phyloP scores from a whole-genome alignment of 1,140 invertebrate genomes.

The Diorhabda carinulata region DNA sequence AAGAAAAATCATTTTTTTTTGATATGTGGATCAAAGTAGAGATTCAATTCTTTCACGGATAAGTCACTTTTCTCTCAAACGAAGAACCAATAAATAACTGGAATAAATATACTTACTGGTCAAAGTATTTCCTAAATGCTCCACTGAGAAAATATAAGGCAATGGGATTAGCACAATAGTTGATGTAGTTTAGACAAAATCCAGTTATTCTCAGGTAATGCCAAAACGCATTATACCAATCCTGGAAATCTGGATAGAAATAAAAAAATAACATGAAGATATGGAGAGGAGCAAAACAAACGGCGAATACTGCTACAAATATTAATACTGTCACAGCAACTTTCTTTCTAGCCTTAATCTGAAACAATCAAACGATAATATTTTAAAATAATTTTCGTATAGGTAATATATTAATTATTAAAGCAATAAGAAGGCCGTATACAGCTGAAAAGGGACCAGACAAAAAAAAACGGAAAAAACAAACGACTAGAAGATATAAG shows the following conservation, averaged over 20 bases:
- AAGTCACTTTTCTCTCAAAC: neutral
- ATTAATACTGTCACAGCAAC: conserved; percentile 86
- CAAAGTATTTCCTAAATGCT: conserved; percentile 81
- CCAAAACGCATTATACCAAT: conserved; percentile 82
- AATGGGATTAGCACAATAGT: conserved; percentile 90
- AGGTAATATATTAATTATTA: too few relatives aligned
- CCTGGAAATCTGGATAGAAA: conserved; percentile 63
- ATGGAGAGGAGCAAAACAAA: conserved; percentile 85
- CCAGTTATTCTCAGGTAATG: conserved; percentile 78
- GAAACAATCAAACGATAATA: conserved; percentile 31
- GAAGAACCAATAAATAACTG: neutral
- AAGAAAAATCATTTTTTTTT: too few relatives aligned
- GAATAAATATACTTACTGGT: conserved; percentile 56
- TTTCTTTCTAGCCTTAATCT: conserved; percentile 81
- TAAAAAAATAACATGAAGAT: conserved; percentile 88
- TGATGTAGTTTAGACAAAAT: conserved; percentile 81
- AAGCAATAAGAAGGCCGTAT: too few relatives aligned
- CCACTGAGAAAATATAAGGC: conserved; percentile 89
- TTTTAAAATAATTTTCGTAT: neutral
- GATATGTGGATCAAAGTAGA: too few relatives aligned
- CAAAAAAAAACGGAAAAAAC: too few relatives aligned
- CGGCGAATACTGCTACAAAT: conserved; percentile 84
- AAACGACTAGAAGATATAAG: too few relatives aligned
- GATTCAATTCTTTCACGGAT: neutral
- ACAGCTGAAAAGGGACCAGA: too few relatives aligned